Evolutionary conservation across 2,113 vertebrate species (phyloP).

Genomic region (Corythaixoides concolor): DNA sequence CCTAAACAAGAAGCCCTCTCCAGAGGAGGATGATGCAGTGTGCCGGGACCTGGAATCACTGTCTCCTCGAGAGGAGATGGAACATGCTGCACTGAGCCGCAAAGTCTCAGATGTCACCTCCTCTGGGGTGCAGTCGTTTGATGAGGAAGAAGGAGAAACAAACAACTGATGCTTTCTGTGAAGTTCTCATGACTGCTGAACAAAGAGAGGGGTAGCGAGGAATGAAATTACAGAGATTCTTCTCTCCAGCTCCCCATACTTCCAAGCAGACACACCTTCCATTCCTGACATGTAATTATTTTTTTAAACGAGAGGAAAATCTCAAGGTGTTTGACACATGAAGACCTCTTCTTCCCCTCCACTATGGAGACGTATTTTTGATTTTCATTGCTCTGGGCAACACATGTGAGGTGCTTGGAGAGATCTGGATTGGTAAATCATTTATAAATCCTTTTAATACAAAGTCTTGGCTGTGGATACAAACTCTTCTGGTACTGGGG

Average conservation of each 20-base stretch:
- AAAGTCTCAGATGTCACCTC: slow-evolving; percentile 91
- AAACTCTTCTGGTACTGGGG: slow-evolving; percentile 6
- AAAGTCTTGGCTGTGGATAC: slow-evolving; percentile 39
- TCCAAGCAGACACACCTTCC: slow-evolving; percentile 30
- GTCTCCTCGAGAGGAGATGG: slow-evolving; percentile 88
- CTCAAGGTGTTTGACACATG: not conserved
- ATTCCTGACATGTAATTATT: slow-evolving; percentile 52
- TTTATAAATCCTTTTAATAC: slow-evolving; percentile 43
- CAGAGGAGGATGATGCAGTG: slow-evolving; percentile 88
- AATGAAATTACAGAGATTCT: slow-evolving; percentile 38
- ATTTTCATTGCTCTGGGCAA: slow-evolving; percentile 49
- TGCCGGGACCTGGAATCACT: slow-evolving; percentile 90
- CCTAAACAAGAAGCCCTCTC: slow-evolving; percentile 80
- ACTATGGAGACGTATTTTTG: not conserved
- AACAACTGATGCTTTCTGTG: slow-evolving; percentile 77
- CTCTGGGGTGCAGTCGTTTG: slow-evolving; percentile 87
- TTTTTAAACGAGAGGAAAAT: slow-evolving; percentile 55
- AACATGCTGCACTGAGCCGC: slow-evolving; percentile 85
- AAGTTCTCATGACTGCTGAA: slow-evolving; percentile 32
- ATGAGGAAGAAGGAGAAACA: slow-evolving; percentile 87
- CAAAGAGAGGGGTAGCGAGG: slow-evolving; percentile 39
- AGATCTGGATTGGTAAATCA: slow-evolving; percentile 54
- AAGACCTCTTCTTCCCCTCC: not conserved
- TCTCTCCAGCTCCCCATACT: slow-evolving; percentile 47
- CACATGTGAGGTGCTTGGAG: slow-evolving; percentile 49